A percentile compares a stretch with the other conserved stretches of the same genome.
Conservation (phyloP, 1,140 invertebrate genomes). For the Ridgeia piscesae region DNA sequence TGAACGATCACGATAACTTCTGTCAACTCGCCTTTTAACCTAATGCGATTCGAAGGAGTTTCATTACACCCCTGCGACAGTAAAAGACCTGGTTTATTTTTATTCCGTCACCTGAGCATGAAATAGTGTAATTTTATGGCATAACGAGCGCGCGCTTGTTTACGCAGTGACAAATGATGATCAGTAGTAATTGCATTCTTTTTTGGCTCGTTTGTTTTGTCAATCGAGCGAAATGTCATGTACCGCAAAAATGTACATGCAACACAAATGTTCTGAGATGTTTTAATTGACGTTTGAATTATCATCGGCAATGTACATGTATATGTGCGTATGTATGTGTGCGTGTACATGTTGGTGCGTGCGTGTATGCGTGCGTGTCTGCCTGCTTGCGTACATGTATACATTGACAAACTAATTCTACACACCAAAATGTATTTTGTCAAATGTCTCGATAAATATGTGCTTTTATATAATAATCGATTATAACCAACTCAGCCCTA, state of each 20-base stretch:
- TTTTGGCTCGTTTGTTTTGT: not conserved
- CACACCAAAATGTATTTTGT: too few species aligned
- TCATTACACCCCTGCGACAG: not conserved
- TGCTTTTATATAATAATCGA: too few species aligned
- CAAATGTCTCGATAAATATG: too few species aligned
- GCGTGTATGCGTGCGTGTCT: not conserved
- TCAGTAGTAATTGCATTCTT: not conserved
- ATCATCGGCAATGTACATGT: too few species aligned
- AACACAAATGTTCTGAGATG: too few species aligned
- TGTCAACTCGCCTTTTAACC: not conserved
- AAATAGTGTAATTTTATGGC: not conserved
- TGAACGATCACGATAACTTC: not conserved
- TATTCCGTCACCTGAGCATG: not conserved
- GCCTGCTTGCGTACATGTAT: not conserved
- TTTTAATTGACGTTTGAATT: too few species aligned
- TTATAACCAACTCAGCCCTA: too few species aligned
- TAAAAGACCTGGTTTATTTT: not conserved
- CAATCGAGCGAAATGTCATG: not conserved
- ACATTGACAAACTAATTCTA: too few species aligned
- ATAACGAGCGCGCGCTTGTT: not conserved
- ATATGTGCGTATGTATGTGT: not conserved
- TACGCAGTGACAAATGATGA: not conserved
- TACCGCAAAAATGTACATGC: too few species aligned
- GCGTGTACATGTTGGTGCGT: not conserved
- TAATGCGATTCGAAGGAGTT: not conserved